phyloP scores from a whole-genome alignment of 1,140 invertebrate genomes.

The Psix sp. region DNA sequence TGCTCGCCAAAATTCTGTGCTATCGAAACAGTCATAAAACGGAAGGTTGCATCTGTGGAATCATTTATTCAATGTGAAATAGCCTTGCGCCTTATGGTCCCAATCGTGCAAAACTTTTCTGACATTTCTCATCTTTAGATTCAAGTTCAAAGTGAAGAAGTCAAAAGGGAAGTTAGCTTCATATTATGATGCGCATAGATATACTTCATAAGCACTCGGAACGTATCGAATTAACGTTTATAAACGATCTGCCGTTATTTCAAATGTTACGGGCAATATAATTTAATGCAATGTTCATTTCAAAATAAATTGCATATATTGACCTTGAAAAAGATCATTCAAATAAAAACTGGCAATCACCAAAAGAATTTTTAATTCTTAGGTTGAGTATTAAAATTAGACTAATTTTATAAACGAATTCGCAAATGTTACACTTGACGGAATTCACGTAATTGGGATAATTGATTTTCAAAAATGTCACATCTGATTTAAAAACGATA shows the following conservation, averaged over 20 bases:
- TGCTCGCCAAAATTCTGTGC: slow-evolving; percentile 36
- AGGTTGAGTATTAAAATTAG: too few relatives aligned
- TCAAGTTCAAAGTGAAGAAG: slow-evolving; percentile 45
- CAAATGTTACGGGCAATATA: slow-evolving; percentile 23
- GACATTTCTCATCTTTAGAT: slow-evolving; percentile 7
- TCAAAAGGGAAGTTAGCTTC: slow-evolving; percentile 29
- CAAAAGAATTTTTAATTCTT: neutral
- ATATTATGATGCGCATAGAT: slow-evolving; percentile 58
- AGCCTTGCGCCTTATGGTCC: slow-evolving; percentile 28
- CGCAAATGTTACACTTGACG: too few relatives aligned
- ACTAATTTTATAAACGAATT: too few relatives aligned
- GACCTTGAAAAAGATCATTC: slow-evolving; percentile 12
- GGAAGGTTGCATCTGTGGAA: slow-evolving; percentile 27
- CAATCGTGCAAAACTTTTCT: slow-evolving; percentile 36
- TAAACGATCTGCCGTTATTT: slow-evolving; percentile 21
- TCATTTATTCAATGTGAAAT: slow-evolving; percentile 44
- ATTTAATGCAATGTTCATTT: slow-evolving; percentile 9
- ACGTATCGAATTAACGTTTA: slow-evolving; percentile 43
- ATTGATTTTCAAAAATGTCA: too few relatives aligned
- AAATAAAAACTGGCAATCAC: neutral
- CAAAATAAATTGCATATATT: slow-evolving; percentile 13
- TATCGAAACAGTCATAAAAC: slow-evolving; percentile 35
- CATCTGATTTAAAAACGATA: too few relatives aligned
- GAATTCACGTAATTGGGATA: too few relatives aligned
- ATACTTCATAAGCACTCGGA: slow-evolving; percentile 38